Conservation (phyloP, 2,888 invertebrate species). For the Harpalus rubripes region DNA sequence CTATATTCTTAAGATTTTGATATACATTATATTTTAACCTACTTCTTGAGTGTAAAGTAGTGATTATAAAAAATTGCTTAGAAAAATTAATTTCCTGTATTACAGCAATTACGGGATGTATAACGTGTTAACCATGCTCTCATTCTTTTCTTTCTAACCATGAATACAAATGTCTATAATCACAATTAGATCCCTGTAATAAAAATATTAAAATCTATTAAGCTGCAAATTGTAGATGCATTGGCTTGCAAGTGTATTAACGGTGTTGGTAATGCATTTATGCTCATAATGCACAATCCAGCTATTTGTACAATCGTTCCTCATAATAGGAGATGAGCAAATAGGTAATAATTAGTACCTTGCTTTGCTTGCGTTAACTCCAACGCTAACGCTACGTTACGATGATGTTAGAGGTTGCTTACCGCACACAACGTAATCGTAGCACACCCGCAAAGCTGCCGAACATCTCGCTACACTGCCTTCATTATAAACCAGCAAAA, state of each 20-base stretch:
- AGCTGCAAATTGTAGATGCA: neutral
- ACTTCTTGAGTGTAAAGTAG: neutral
- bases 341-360: constrained; percentile 39
- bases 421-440: neutral
- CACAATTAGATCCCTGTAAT: neutral
- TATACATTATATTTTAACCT: neutral
- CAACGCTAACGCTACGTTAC: constrained; percentile 25
- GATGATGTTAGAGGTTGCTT: neutral
- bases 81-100: neutral
- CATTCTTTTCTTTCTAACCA: neutral
- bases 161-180: neutral
- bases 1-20: neutral
- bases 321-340: constrained; percentile 44
- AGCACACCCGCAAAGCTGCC: neutral
- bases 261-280: neutral
- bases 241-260: neutral
- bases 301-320: constrained; percentile 13
- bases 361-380: constrained; percentile 17
- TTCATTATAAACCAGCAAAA: neutral
- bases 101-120: neutral
- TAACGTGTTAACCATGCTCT: neutral
- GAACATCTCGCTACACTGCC: neutral
- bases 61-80: neutral
- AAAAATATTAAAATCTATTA: neutral
- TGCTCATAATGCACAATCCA: constrained; percentile 24